A percentile compares a stretch with the other conserved stretches of the same genome.
Conservation (phyloP, 2,113 vertebrate genomes). For the Heliornis fulica region DNA sequence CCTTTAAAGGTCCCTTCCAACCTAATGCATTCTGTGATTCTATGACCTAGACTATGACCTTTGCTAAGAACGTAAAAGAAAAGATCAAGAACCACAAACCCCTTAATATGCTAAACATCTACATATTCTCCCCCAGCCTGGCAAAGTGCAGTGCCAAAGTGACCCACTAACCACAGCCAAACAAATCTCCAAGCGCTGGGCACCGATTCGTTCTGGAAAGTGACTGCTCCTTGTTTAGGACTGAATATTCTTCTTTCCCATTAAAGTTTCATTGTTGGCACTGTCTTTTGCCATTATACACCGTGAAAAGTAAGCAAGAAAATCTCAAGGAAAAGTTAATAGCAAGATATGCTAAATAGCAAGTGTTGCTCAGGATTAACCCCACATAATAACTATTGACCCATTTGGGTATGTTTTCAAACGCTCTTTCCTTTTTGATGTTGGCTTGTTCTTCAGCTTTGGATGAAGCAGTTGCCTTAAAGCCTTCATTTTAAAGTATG, state of each 20-base stretch:
- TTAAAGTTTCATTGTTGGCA: not conserved
- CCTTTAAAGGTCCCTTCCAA: too few relatives aligned
- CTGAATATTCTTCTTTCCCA: not conserved
- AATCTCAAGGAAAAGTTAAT: not conserved
- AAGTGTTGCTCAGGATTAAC: not conserved
- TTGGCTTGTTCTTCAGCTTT: constrained; percentile 25
- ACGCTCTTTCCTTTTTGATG: not conserved
- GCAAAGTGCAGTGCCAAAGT: not conserved
- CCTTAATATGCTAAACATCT: not conserved
- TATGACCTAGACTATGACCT: too few relatives aligned
- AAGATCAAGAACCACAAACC: not conserved
- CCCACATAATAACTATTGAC: not conserved
- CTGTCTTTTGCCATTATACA: not conserved
- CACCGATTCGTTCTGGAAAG: not conserved
- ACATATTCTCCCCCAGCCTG: not conserved
- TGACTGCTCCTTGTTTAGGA: not conserved
- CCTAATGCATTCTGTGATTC: too few relatives aligned
- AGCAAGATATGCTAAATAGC: not conserved
- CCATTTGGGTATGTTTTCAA: constrained; percentile 4
- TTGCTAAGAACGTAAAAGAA: not conserved
- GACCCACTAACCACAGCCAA: not conserved
- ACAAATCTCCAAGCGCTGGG: not conserved
- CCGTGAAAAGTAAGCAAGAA: not conserved
- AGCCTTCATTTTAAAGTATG: constrained; percentile 45
- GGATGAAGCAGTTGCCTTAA: constrained; percentile 42